Evolutionary conservation across 2,888 invertebrate species (phyloP), one percentile per base, ranked within the genome.

Genomic region (Arrhopalites spinosus): DNA sequence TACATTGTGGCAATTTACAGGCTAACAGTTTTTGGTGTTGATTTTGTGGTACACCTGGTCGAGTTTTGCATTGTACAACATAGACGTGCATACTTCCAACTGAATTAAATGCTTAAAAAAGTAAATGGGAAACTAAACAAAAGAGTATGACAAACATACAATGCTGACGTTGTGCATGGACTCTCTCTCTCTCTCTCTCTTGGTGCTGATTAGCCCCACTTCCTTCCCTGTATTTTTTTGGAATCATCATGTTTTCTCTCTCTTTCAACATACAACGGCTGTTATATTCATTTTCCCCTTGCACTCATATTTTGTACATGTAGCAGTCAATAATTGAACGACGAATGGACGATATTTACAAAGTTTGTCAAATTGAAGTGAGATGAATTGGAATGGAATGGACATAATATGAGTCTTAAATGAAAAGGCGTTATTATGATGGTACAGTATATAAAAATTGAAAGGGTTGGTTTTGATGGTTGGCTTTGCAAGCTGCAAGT

Each of bases 131-230:
- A 50, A 5, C 50, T 50, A 50, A 50, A 50, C 50, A 50, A 50
- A 50, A 50, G 50, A 50, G n/a, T 50, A 15, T 15, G 50, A 50
- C 50, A 50, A 50, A n/a, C 50, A n/a, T 15, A 45, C 45, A 45
- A n/a, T n/a, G n/a, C 15, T 11, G 7, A 45, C 45, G 15, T 45
- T 11, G 7, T 45, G 15, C 45, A 45, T 11, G 7, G 15, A 11
- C 15, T 11, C 45, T 11, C 15, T 11, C 45, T 45, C 7, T 11
- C 15, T 11, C 45, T 11, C 15, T 23, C 23, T 43, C 3, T 8
- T 20, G 67, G 1, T 68, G 68, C 13, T 45, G 45, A 47, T 68
- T 68, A 68, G 68, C 13, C 27, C 25, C 47, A 47, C 50, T 68
- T 68, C 68, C 47, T 68, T 50, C 47, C 13, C 45, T 45, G 15